phyloP scores from a whole-genome alignment of 2,797 vertebrate species.

The Tolypeutes matacus region DNA sequence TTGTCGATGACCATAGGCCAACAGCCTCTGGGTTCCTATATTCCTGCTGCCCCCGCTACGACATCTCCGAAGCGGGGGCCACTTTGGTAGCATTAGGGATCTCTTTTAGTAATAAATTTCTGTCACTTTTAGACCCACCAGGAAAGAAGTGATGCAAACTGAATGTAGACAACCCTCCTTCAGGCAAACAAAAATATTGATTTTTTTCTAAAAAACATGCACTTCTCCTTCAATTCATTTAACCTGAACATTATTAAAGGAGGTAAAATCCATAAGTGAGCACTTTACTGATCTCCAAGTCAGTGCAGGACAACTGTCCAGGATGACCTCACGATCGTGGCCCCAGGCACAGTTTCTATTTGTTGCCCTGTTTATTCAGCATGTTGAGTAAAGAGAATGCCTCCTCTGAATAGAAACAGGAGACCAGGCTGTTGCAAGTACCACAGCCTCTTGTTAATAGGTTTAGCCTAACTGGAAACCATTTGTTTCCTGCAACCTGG shows the following conservation, averaged over 20 bases:
- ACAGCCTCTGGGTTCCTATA: not conserved
- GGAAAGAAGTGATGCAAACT: not conserved
- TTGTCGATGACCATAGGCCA: not conserved
- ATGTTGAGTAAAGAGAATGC: not conserved
- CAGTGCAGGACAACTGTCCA: not conserved
- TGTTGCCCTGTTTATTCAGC: not conserved
- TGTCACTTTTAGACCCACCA: not conserved
- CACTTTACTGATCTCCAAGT: not conserved
- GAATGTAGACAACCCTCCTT: not conserved
- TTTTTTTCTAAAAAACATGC: not conserved
- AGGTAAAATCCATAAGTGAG: not conserved
- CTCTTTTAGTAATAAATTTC: not conserved
- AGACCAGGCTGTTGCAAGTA: not conserved
- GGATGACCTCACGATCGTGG: fast-evolving
- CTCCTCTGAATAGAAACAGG: not conserved
- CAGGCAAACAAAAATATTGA: not conserved
- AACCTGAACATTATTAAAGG: not conserved
- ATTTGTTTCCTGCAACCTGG: not conserved
- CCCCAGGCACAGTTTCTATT: not conserved
- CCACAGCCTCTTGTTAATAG: not conserved
- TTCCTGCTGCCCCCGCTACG: not conserved
- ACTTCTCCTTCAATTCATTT: not conserved
- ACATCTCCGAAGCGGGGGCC: not conserved
- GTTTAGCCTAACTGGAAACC: not conserved
- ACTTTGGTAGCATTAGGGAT: not conserved